These are phyloP conservation scores for Scalopus aquaticus DNA, from an alignment of 2,113 vertebrate species.

Conservation along the genomic window DNA sequence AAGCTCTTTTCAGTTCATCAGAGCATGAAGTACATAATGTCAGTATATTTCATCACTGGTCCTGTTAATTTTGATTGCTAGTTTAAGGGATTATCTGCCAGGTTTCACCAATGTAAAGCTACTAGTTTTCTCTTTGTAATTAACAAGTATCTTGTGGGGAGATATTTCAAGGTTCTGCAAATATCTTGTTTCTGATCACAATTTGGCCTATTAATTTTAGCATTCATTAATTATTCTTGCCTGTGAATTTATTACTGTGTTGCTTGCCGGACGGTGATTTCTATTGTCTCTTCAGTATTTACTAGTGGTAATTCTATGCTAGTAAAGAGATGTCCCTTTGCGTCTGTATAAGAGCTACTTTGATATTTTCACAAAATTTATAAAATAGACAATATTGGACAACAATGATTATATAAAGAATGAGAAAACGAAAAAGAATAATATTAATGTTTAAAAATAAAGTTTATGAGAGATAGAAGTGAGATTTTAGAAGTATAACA, in stretches of 20 bases:
- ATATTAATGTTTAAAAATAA: neutral
- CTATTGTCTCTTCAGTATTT: too few relatives aligned
- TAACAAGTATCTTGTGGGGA: too few relatives aligned
- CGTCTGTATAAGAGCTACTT: neutral
- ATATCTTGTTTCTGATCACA: neutral
- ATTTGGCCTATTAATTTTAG: neutral
- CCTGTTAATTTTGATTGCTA: neutral
- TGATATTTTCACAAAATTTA: neutral
- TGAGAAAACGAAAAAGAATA: neutral
- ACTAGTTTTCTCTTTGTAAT: neutral
- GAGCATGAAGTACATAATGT: neutral
- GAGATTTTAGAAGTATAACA: neutral
- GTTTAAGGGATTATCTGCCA: neutral
- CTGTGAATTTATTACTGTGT: neutral
- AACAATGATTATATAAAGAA: neutral
- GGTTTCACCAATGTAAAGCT: too few relatives aligned
- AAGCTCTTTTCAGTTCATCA: neutral
- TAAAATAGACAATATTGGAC: neutral
- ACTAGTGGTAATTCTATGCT: neutral
- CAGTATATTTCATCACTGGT: neutral
- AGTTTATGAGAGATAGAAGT: neutral
- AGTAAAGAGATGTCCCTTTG: neutral
- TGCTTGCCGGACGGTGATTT: neutral
- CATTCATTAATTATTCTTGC: neutral
- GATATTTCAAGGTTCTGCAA: too few relatives aligned